Percentiles rank a stretch among this genome's conserved stretches.
These are phyloP conservation scores for Heterotilapia buettikoferi DNA, from an alignment of 2,113 vertebrate species.

Conservation along the genomic window DNA sequence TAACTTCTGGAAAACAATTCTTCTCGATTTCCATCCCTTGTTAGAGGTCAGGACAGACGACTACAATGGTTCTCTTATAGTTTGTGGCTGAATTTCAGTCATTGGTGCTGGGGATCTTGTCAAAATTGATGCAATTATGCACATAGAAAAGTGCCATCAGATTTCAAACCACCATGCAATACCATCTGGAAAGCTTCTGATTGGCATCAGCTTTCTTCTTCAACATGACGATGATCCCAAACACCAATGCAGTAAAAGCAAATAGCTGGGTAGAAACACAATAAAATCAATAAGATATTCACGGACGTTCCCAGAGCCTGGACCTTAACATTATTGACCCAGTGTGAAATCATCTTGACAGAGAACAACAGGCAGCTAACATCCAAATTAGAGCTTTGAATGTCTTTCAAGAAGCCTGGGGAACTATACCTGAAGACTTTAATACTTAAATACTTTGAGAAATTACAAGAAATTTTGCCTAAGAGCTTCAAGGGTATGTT, in stretches of 20 bases:
- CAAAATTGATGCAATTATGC: not conserved
- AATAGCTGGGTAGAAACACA: not conserved
- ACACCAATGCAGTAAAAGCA: not conserved
- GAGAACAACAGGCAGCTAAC: not conserved
- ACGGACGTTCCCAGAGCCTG: not conserved
- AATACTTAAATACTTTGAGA: not conserved
- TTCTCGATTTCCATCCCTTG: not conserved
- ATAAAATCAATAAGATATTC: not conserved
- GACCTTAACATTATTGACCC: not conserved
- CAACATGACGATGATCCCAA: not conserved
- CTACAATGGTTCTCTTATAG: not conserved
- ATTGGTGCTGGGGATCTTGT: not conserved
- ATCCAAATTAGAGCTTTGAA: not conserved
- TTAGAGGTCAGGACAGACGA: not conserved
- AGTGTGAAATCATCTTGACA: not conserved
- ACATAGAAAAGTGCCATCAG: not conserved
- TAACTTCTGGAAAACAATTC: not conserved
- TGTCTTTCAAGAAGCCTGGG: not conserved
- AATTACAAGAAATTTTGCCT: not conserved
- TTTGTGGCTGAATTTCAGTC: not conserved
- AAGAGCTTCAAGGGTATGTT: not conserved
- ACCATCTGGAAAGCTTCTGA: not conserved
- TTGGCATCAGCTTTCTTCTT: not conserved
- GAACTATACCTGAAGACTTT: not conserved
- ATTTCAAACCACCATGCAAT: not conserved